A percentile compares a stretch with the other conserved stretches of the same genome.
These are phyloP conservation scores for Noturus placidus DNA, from an alignment of 2,113 vertebrate species.

Conservation along the genomic window DNA sequence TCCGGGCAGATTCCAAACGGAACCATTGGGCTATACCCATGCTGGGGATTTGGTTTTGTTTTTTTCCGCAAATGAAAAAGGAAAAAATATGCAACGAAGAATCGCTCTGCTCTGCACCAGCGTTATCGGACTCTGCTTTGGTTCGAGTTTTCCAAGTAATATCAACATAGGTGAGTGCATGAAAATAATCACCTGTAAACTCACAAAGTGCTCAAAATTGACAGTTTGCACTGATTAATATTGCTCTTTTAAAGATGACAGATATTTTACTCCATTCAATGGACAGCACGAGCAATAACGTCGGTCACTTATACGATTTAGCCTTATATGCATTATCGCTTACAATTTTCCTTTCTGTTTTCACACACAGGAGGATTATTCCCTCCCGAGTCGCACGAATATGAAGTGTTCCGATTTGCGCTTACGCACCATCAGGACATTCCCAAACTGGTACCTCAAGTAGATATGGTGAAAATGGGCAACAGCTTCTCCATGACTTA, in stretches of 20 bases:
- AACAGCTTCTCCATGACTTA: conserved; percentile 99
- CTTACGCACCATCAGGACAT: conserved; percentile 95
- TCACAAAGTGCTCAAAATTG: neutral
- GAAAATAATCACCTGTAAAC: neutral
- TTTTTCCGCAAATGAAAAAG: conserved; percentile 97
- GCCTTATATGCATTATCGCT: neutral
- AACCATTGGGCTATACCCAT: conserved; percentile 77
- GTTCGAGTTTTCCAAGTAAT: conserved; percentile 98
- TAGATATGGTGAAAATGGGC: conserved; percentile 97
- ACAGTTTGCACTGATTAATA: neutral
- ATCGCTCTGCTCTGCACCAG: conserved; percentile 96
- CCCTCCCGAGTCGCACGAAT: conserved; percentile 94
- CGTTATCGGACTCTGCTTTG: conserved; percentile 96
- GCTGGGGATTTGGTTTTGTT: conserved; percentile 87
- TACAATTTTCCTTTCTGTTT: conserved; percentile 29
- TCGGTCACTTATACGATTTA: neutral
- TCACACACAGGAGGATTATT: conserved; percentile 88
- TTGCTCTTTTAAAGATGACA: neutral
- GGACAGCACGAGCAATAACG: neutral
- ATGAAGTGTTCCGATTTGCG: conserved; percentile 97
- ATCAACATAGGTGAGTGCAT: conserved; percentile 94
- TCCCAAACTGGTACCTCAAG: conserved; percentile 97
- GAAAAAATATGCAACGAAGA: conserved; percentile 99
- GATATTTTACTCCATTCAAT: neutral
- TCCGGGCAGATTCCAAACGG: neutral